A percentile compares a stretch with the other conserved stretches of the same genome.
Evolutionary conservation across 1,140 invertebrate genomes (phyloP).

Genomic region (Drosophila sp.): DNA sequence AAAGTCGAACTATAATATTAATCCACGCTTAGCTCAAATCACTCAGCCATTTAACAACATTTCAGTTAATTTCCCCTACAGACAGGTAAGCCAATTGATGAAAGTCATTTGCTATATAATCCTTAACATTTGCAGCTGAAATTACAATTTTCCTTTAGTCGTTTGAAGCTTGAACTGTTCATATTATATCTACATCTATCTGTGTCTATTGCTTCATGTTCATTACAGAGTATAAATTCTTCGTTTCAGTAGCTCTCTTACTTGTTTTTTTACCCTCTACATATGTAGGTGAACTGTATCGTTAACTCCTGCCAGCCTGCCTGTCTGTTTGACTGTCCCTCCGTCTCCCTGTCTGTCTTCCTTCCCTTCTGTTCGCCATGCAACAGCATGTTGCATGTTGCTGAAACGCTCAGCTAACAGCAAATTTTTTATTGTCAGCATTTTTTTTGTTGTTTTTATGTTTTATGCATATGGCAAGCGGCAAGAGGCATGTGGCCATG

Average conservation of each 20-base stretch:
- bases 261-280: background rate
- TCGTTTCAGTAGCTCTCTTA: conserved; percentile 9
- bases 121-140: too few species aligned
- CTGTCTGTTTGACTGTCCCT: background rate
- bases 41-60: background rate
- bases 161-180: too few species aligned
- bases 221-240: background rate
- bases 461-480: conserved; percentile 51
- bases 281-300: conserved; percentile 48
- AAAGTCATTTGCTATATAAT: too few species aligned
- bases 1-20: background rate
- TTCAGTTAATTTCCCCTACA: too few species aligned
- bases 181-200: too few species aligned
- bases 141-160: too few species aligned
- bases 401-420: conserved; percentile 64
- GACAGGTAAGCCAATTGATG: too few species aligned
- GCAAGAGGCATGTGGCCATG: background rate
- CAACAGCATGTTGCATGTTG: conserved; percentile 79
- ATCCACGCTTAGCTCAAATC: background rate
- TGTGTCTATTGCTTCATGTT: too few species aligned
- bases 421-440: conserved; percentile 80
- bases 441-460: conserved; percentile 63
- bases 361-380: conserved; percentile 52
- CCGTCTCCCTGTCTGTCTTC: conserved; percentile 25
- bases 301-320: conserved; percentile 25